These are phyloP conservation scores for Sipha flava DNA, from an alignment of 1,140 invertebrate genomes.

Conservation along the genomic window DNA sequence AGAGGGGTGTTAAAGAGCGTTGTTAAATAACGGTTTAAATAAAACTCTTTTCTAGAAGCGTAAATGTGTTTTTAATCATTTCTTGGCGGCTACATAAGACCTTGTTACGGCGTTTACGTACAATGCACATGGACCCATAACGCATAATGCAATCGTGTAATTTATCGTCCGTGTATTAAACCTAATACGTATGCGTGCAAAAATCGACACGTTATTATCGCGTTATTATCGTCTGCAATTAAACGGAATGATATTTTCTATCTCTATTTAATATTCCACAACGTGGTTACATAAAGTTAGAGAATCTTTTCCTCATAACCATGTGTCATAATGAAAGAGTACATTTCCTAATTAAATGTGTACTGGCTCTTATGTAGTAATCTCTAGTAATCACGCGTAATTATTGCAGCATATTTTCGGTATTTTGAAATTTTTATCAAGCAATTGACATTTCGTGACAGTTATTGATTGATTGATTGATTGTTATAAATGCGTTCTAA, in stretches of 20 bases:
- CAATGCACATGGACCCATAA: background rate
- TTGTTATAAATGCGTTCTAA: too few relatives aligned
- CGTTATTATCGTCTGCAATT: background rate
- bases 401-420: too few relatives aligned
- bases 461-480: too few relatives aligned
- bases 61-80: constrained; percentile 5
- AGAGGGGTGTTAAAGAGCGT: background rate
- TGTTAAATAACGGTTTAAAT: background rate
- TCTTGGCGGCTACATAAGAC: background rate
- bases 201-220: background rate
- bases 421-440: too few relatives aligned
- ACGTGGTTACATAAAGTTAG: background rate
- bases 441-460: too few relatives aligned
- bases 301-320: background rate
- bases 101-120: too few relatives aligned
- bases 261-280: background rate
- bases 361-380: too few relatives aligned
- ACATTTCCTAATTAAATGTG: too few relatives aligned
- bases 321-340: background rate
- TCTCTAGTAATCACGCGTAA: too few relatives aligned
- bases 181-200: too few relatives aligned
- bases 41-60: background rate
- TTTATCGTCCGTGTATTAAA: too few relatives aligned
- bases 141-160: background rate
- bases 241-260: background rate